phyloP scores from a whole-genome alignment of 2,797 vertebrate genomes.

The Acomys russatus region DNA sequence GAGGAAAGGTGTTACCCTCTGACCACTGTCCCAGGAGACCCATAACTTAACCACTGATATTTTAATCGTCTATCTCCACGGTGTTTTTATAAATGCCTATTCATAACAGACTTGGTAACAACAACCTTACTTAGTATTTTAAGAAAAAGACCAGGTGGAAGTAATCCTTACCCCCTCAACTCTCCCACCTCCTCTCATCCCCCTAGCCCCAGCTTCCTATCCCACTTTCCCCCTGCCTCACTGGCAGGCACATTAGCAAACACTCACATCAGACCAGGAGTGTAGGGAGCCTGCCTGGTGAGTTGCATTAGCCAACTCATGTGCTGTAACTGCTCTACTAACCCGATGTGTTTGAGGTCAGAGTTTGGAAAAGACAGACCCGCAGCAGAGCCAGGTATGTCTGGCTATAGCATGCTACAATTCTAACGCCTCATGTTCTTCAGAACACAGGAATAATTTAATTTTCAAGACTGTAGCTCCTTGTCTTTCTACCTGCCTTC shows the following conservation, averaged over 20 bases:
- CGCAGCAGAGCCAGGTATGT: neutral
- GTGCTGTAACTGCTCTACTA: neutral
- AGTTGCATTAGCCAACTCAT: neutral
- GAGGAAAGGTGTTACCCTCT: neutral
- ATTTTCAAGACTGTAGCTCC: neutral
- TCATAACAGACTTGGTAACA: conserved; percentile 42
- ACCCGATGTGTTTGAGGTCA: conserved; percentile 13
- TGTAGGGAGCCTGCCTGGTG: neutral
- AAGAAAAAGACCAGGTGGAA: neutral
- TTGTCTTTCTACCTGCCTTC: neutral
- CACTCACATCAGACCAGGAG: neutral
- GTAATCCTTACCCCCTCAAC: neutral
- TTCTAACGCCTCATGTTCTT: neutral
- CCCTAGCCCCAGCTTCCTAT: neutral
- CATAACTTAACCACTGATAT: neutral
- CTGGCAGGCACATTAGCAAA: neutral
- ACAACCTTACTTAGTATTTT: neutral
- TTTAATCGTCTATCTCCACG: conserved; percentile 52
- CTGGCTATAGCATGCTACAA: neutral
- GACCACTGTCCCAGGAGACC: conserved; percentile 36
- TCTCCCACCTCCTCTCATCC: too few relatives aligned
- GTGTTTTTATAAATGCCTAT: neutral
- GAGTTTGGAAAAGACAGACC: neutral
- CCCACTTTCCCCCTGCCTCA: neutral
- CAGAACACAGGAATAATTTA: neutral